These are phyloP conservation scores for Unio pictorum DNA, from an alignment of 2,888 invertebrate genomes.

Conservation along the genomic window DNA sequence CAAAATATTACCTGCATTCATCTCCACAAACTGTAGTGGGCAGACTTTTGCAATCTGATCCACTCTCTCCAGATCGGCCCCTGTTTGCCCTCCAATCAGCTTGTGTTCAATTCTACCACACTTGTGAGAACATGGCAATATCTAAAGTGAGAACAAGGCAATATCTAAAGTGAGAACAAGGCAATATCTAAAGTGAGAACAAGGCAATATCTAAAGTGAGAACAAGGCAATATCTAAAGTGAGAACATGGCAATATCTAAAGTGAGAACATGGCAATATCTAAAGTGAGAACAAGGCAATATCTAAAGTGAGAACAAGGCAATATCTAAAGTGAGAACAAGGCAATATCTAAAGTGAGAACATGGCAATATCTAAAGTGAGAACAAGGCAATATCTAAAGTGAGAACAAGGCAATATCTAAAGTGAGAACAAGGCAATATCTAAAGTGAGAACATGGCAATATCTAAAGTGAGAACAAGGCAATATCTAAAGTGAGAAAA, in stretches of 20 bases:
- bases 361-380: conserved; percentile 42
- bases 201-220: conserved; percentile 26
- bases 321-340: conserved; percentile 21
- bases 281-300: conserved; percentile 50
- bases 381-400: not conserved
- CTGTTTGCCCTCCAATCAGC: conserved; percentile 56
- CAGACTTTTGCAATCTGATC: conserved; percentile 38
- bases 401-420: conserved; percentile 56
- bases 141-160: conserved; percentile 14
- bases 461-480: conserved; percentile 43
- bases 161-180: conserved; percentile 40
- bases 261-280: conserved; percentile 18
- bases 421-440: not conserved
- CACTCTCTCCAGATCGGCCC: conserved; percentile 56
- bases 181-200: conserved; percentile 32
- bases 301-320: conserved; percentile 19
- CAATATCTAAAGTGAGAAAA: conserved; percentile 31
- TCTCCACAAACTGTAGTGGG: conserved; percentile 47
- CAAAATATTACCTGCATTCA: conserved; percentile 51
- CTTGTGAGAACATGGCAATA: conserved; percentile 56
- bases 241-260: not conserved
- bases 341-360: conserved; percentile 31
- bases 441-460: conserved; percentile 19
- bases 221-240: conserved; percentile 49
- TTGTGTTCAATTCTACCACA: conserved; percentile 62